Percentiles rank a stretch among this genome's conserved stretches.
Conservation (phyloP, 2,113 vertebrate species). For the Spheniscus mendiculus region DNA sequence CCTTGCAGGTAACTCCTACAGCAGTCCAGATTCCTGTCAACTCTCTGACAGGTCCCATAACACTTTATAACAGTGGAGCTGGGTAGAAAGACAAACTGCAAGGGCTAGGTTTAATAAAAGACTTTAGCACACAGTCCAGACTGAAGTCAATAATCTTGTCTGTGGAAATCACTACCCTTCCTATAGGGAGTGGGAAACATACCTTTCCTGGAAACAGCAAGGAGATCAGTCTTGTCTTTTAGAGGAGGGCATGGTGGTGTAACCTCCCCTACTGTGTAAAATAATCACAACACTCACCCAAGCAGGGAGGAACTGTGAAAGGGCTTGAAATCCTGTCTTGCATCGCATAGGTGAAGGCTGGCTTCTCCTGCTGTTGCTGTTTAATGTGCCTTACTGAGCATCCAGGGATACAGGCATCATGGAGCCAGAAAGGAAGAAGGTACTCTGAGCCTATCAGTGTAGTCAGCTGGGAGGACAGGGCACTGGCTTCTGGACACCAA, state of each 20-base stretch:
- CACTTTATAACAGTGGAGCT: neutral
- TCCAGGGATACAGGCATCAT: neutral
- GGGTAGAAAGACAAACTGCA: neutral
- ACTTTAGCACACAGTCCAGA: neutral
- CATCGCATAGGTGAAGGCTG: neutral
- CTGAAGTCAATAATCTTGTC: neutral
- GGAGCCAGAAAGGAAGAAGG: neutral
- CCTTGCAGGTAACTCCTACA: neutral
- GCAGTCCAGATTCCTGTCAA: neutral
- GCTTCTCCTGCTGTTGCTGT: neutral
- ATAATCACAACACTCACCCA: neutral
- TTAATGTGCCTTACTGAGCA: neutral
- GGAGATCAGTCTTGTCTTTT: neutral
- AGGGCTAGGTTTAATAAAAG: neutral
- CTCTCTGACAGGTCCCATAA: neutral
- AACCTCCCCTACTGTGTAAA: neutral
- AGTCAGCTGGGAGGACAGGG: neutral
- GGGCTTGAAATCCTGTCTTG: neutral
- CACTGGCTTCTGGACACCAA: neutral
- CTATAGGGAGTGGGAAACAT: neutral
- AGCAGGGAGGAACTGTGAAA: neutral
- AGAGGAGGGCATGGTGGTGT: neutral
- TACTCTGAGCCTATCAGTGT: neutral
- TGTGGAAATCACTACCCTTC: neutral
- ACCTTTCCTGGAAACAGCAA: neutral